Evolutionary conservation across 2,797 vertebrate genomes (phyloP).

Genomic region (Enoplosus armatus): DNA sequence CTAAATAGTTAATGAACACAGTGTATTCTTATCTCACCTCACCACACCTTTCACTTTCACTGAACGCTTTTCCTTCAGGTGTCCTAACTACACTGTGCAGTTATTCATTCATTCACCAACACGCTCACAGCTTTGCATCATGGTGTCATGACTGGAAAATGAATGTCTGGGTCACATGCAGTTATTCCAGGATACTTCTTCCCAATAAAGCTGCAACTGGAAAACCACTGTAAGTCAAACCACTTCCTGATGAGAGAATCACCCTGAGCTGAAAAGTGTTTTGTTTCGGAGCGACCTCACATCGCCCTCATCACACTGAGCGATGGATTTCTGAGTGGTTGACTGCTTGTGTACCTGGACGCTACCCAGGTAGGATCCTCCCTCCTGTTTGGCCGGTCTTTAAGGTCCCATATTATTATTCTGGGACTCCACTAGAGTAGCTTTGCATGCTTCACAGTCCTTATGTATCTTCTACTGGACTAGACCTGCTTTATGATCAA

Average conservation of each 20-base stretch:
- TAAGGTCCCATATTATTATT: too few species aligned
- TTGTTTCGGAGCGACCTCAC: neutral
- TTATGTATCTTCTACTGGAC: too few species aligned
- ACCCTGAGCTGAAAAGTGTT: neutral
- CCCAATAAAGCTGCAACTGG: neutral
- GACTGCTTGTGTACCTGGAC: neutral
- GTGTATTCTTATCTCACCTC: neutral
- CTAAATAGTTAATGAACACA: neutral
- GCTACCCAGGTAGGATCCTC: neutral
- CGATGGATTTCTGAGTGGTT: neutral
- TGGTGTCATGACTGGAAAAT: neutral
- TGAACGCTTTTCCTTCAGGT: neutral
- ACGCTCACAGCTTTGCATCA: neutral
- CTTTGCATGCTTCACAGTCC: too few species aligned
- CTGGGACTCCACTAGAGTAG: too few species aligned
- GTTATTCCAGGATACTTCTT: conserved; percentile 13
- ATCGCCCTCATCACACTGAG: neutral
- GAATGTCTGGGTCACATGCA: conserved; percentile 5
- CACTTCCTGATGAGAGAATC: conserved; percentile 23
- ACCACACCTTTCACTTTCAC: neutral
- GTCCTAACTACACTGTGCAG: neutral
- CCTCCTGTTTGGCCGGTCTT: neutral
- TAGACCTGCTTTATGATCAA: too few species aligned
- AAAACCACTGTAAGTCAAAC: conserved; percentile 19
- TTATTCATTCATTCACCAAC: conserved; percentile 9